Evolutionary conservation across 2,888 invertebrate genomes (phyloP).

Genomic region (Aproaerema taeniolella): DNA sequence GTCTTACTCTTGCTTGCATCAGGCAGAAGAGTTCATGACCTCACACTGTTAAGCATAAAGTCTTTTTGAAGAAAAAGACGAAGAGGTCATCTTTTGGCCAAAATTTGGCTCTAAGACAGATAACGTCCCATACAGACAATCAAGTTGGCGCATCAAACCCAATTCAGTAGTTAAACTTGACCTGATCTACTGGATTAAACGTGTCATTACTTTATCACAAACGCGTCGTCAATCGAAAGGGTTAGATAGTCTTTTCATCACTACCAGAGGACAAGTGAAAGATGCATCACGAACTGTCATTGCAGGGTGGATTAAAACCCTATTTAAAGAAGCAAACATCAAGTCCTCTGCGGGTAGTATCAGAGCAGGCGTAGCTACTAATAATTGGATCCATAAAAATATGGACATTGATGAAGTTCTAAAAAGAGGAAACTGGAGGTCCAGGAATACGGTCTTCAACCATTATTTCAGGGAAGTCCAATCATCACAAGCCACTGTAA

Average conservation of each 20-base stretch:
- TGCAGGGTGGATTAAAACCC: constrained; percentile 9
- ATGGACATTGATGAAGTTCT: constrained; percentile 11
- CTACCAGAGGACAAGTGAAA: constrained; percentile 7
- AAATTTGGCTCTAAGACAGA: background rate
- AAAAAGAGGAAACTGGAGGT: constrained; percentile 13
- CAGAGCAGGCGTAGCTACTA: constrained; percentile 12
- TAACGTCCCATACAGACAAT: background rate
- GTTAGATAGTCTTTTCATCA: constrained; percentile 5
- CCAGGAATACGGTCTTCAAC: constrained; percentile 12
- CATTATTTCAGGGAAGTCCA: constrained; percentile 12
- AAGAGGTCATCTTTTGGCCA: background rate
- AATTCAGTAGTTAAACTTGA: background rate
- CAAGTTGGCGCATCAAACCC: background rate
- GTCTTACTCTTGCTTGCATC: constrained; percentile 15
- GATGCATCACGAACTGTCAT: constrained; percentile 8
- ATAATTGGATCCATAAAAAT: constrained; percentile 8
- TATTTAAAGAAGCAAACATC: constrained; percentile 7
- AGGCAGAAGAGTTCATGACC: constrained; percentile 18
- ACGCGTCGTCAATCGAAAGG: background rate
- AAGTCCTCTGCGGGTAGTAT: constrained; percentile 10
- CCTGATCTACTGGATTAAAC: constrained; percentile 1
- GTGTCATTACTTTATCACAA: background rate
- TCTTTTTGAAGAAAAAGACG: constrained; percentile 4
- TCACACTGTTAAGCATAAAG: constrained; percentile 12
- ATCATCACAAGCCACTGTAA: no score